These are phyloP conservation scores for Notothenia rossii DNA, from an alignment of 2,113 vertebrate genomes.

Conservation along the genomic window DNA sequence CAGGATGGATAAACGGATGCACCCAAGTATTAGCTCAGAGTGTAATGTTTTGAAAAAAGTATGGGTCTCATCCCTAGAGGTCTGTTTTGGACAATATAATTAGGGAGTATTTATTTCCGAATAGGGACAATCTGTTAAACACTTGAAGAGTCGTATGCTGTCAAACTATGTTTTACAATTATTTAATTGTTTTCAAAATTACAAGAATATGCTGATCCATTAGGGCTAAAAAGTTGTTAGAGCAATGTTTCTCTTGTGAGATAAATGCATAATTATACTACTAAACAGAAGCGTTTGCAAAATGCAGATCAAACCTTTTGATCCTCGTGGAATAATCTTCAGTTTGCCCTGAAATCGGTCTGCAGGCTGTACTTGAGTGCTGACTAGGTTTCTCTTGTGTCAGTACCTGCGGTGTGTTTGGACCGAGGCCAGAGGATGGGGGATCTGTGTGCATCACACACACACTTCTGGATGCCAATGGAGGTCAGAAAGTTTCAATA, in stretches of 20 bases:
- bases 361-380: background rate
- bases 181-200: background rate
- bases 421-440: conserved; percentile 5
- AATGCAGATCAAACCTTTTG: background rate
- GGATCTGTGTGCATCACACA: conserved; percentile 37
- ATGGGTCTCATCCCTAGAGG: too few relatives aligned
- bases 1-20: too few relatives aligned
- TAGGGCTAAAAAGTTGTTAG: background rate
- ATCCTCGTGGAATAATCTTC: background rate
- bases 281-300: background rate
- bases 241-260: background rate
- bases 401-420: conserved; percentile 7
- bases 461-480: conserved; percentile 3
- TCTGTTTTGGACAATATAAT: too few relatives aligned
- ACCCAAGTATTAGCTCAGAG: too few relatives aligned
- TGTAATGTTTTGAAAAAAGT: too few relatives aligned
- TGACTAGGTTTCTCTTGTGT: conserved; percentile 40
- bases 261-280: background rate
- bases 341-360: conserved; percentile 25
- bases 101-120: too few relatives aligned
- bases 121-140: background rate
- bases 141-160: background rate
- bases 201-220: background rate
- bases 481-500: conserved; percentile 64
- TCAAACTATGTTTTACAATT: background rate